Evolutionary conservation across 2,888 invertebrate genomes (phyloP).

Genomic region (Corythucha ciliata): DNA sequence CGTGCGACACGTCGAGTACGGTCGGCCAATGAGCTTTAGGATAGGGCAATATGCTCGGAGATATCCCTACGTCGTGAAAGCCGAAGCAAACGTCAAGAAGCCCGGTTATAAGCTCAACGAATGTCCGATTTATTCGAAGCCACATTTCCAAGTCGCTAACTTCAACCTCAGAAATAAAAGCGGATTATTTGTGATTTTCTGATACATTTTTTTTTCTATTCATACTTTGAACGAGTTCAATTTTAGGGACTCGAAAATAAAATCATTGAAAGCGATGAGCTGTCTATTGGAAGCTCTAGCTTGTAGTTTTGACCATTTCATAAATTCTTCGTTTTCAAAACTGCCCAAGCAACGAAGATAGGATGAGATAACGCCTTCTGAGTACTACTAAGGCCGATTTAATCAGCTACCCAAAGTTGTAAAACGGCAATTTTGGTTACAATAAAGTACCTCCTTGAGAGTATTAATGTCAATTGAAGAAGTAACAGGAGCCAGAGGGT

Average conservation of each 20-base stretch:
- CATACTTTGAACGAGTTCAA: neutral
- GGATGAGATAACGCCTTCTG: neutral
- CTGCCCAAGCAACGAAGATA: conserved; percentile 15
- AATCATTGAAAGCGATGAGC: conserved; percentile 1
- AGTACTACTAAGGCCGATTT: conserved; percentile 4
- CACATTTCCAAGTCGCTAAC: conserved; percentile 9
- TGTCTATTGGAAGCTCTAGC: conserved; percentile 5
- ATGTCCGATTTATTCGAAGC: neutral
- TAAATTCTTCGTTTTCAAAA: conserved; percentile 13
- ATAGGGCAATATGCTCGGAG: conserved; percentile 2
- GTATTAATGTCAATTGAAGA: no score
- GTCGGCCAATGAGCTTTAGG: conserved; percentile 3
- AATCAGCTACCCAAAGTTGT: neutral
- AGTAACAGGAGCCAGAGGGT: neutral
- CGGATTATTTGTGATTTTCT: neutral
- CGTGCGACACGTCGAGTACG: conserved; percentile 12
- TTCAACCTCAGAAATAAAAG: conserved; percentile 4
- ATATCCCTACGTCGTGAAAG: neutral
- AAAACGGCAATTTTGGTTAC: no score
- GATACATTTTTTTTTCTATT: neutral
- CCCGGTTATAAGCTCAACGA: conserved; percentile 9
- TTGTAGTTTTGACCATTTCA: conserved; percentile 10
- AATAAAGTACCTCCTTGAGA: no score
- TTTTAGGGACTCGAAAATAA: conserved; percentile 3
- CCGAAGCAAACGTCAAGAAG: conserved; percentile 8